Percentiles rank a stretch among this genome's conserved stretches.
These are phyloP conservation scores for Coregonus sp. DNA, from an alignment of 2,797 vertebrate species.

Conservation along the genomic window DNA sequence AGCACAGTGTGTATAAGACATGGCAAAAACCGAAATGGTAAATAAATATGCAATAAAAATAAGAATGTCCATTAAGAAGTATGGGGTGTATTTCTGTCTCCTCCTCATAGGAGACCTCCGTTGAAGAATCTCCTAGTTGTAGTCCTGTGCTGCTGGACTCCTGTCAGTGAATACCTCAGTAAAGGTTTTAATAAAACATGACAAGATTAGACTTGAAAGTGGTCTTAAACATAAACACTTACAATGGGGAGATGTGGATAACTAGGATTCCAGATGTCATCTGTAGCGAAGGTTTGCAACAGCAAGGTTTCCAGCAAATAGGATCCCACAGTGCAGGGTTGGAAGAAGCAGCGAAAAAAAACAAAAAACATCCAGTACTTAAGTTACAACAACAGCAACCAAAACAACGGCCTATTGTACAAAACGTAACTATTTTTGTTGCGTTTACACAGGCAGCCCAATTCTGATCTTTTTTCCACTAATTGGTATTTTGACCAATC, in stretches of 20 bases:
- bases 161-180: conserved; percentile 42
- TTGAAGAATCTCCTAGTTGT: conserved; percentile 18
- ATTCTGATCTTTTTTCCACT: too few relatives aligned
- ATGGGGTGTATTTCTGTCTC: conserved; percentile 35
- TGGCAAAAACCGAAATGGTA: too few relatives aligned
- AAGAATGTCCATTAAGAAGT: background rate
- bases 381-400: too few relatives aligned
- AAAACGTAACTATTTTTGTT: too few relatives aligned
- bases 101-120: conserved; percentile 20
- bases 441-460: too few relatives aligned
- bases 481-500: too few relatives aligned
- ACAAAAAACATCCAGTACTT: too few relatives aligned
- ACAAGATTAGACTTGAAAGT: conserved; percentile 54
- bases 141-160: conserved; percentile 27
- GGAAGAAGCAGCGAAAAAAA: conserved; percentile 32
- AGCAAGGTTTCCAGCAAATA: conserved; percentile 80
- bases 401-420: too few relatives aligned
- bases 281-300: conserved; percentile 76
- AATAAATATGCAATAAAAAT: background rate
- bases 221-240: conserved; percentile 65
- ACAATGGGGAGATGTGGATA: conserved; percentile 71
- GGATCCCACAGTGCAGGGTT: conserved; percentile 79
- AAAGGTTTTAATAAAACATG: conserved; percentile 56
- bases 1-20: too few relatives aligned
- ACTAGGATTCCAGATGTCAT: conserved; percentile 74